phyloP scores from a whole-genome alignment of 2,113 vertebrate species.

The Synchiropus splendidus region DNA sequence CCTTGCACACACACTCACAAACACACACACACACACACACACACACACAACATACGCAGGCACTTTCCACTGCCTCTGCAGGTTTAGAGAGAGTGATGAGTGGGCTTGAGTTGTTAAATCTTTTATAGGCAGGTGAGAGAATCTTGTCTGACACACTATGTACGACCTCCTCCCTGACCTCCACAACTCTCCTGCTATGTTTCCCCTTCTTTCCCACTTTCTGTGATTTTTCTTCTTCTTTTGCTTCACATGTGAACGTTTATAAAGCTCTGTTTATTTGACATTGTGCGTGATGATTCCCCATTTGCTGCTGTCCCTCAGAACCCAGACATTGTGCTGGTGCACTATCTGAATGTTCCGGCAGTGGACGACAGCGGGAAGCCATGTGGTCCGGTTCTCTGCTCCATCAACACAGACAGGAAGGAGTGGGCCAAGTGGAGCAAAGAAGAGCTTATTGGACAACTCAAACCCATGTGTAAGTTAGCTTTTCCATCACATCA shows the following conservation, averaged over 20 bases:
- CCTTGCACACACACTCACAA: constrained; percentile 3
- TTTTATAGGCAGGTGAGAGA: constrained; percentile 62
- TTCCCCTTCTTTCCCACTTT: constrained; percentile 12
- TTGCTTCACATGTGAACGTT: constrained; percentile 11
- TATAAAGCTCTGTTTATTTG: constrained; percentile 3
- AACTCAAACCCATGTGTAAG: constrained; percentile 99
- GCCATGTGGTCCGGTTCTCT: constrained; percentile 91
- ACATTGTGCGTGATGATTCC: too few relatives aligned
- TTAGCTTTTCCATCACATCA: constrained; percentile 33
- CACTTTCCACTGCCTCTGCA: constrained; percentile 30
- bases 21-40: constrained; percentile 9
- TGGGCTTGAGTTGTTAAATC: constrained; percentile 53
- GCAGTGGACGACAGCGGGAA: constrained; percentile 97
- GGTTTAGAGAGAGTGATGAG: constrained; percentile 52
- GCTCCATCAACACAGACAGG: constrained; percentile 98
- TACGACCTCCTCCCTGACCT: constrained; percentile 47
- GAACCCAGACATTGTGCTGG: constrained; percentile 98
- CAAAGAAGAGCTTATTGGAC: constrained; percentile 95
- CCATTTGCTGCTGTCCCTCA: too few relatives aligned
- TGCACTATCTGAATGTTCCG: constrained; percentile 97
- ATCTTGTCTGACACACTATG: constrained; percentile 54
- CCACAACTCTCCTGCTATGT: constrained; percentile 27
- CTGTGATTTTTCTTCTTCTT: constrained; percentile 15
- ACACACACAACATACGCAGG: too few relatives aligned
- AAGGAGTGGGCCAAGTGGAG: constrained; percentile 99